Evolutionary conservation across 2,888 invertebrate genomes (phyloP).

Genomic region (Pinctada fucata): DNA sequence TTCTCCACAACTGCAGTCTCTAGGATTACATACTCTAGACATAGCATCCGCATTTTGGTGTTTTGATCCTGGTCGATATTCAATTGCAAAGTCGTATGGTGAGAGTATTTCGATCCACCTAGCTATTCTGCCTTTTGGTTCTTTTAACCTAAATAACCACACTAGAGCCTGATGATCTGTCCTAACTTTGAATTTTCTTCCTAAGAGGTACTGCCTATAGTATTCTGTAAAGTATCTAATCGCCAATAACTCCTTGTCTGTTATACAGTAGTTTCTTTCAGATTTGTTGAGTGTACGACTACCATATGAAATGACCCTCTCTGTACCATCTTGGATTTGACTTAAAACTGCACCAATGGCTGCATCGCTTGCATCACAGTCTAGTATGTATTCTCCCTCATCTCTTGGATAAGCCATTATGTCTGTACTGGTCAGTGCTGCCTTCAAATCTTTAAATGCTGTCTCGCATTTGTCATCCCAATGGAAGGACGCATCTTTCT

Average conservation of each 20-base stretch:
- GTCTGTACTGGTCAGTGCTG: not conserved
- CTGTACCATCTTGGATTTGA: not conserved
- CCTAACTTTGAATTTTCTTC: not conserved
- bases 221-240: too few relatives aligned
- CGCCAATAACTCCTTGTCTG: not conserved
- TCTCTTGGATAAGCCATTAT: not conserved
- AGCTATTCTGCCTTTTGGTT: not conserved
- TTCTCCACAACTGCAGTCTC: conserved; percentile 36
- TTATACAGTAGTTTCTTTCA: conserved; percentile 13
- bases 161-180: not conserved
- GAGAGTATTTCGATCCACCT: not conserved
- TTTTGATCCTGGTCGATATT: too few relatives aligned
- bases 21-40: conserved; percentile 29
- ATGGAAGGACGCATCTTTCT: not conserved
- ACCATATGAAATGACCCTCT: not conserved
- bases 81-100: not conserved
- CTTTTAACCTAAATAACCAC: not conserved
- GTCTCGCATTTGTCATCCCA: not conserved
- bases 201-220: not conserved
- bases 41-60: not conserved
- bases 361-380: not conserved
- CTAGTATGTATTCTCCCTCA: not conserved
- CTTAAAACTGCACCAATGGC: not conserved
- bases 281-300: not conserved
- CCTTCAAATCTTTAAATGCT: not conserved